Base-by-base conservation (phyloP, 2,888 invertebrate species). In the Philonicus albiceps region DNA sequence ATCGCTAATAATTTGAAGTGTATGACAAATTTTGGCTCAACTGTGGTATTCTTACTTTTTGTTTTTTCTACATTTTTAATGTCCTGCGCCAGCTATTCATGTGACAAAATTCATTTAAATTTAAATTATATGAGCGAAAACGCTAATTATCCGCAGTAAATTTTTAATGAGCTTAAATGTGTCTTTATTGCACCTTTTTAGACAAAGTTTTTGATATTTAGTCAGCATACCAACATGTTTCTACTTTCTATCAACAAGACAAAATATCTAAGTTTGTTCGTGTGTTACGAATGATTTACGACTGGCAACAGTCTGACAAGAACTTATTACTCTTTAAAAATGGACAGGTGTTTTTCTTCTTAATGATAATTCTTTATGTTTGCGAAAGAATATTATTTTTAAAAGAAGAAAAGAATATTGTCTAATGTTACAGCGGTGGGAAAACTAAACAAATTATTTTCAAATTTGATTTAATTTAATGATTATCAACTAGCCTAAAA, bases 21-120 rank as follows among this genome's bases (percentile, higher is more conserved):
- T 85, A 78, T 87, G 86, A 85, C 30, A 87, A 85, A 72, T 43
- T 49, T 78, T 87, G 86, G 86, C 86, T 55, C 85, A 49, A 83
- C 34, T 13, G 74, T 27, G 5, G 49, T 64, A 27, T 78, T 78
- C 53, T 19, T 49, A 78, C 27, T 78, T 78, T n/a, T n/a, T n/a
- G n/a, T n/a, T n/a, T n/a, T n/a, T n/a, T n/a, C n/a, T n/a, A n/a
- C 27, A 78, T 37, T 78, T 76, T 40, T 40, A 76, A 27, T 76
- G 13, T 19, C 40, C 2, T 27, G 13, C 7, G 6, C 11, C 27
- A 22, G 49, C 22, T 37, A 22, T 76, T 11, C 27, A 49, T 37
- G 30, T n/a, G 27, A 53, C 16, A 13, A 31, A 81, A 81, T 64
- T 64, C 55, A 81, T 19, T 34, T 19, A 64, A 55, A 64, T 81